Evolutionary conservation across 2,113 vertebrate species (phyloP).

Genomic region (Gnathonemus longibarbis): DNA sequence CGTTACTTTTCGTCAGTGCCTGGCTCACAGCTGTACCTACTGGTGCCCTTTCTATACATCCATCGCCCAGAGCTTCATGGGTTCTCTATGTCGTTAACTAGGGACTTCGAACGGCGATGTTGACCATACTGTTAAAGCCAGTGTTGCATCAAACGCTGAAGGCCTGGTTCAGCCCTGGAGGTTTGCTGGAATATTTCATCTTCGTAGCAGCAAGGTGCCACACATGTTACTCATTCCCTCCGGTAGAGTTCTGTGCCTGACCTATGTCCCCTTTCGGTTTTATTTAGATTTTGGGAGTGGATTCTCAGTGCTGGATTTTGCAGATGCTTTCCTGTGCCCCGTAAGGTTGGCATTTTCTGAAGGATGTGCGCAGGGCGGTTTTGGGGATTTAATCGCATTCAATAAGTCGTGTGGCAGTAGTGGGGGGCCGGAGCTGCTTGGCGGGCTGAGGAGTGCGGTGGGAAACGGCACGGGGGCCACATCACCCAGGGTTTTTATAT

Average conservation of each 20-base stretch:
- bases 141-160: background rate
- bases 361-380: background rate
- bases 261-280: background rate
- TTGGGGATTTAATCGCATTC: background rate
- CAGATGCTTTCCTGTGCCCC: background rate
- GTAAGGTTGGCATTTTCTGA: background rate
- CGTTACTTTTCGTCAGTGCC: background rate
- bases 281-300: background rate
- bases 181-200: background rate
- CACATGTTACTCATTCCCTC: background rate
- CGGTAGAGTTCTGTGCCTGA: background rate
- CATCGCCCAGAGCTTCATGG: background rate
- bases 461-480: background rate
- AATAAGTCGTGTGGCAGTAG: background rate
- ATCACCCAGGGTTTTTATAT: background rate
- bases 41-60: background rate
- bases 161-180: background rate
- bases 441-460: background rate
- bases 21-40: background rate
- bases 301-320: background rate
- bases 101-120: background rate
- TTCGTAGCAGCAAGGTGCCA: background rate
- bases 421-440: background rate
- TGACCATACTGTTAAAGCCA: background rate
- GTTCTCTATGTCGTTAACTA: background rate